phyloP scores from a whole-genome alignment of 1,140 invertebrate species.

The Pseudachorutes palmiensis region DNA sequence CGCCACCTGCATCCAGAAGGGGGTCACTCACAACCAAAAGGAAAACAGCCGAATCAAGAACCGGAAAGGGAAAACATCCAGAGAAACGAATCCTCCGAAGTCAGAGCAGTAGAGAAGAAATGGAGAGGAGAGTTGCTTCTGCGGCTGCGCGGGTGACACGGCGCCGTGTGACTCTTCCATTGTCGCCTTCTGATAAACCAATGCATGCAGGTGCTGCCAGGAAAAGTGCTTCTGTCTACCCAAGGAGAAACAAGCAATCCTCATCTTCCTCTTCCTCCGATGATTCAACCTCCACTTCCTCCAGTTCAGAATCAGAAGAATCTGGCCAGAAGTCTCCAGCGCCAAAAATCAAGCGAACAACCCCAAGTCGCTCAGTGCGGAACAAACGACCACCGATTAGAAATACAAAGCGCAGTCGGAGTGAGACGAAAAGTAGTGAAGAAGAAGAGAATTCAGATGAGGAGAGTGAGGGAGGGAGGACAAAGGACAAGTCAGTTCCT shows the following conservation, averaged over 20 bases:
- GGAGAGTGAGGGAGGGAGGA: not conserved
- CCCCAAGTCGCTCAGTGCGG: not conserved
- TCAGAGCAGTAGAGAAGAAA: constrained; percentile 22
- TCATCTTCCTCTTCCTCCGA: constrained; percentile 15
- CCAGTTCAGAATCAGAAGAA: not conserved
- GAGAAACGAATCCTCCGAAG: constrained; percentile 29
- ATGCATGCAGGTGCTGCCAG: constrained; percentile 27
- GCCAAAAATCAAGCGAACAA: not conserved
- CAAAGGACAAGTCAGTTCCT: not conserved
- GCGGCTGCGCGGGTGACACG: constrained; percentile 14
- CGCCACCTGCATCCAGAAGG: too few species aligned
- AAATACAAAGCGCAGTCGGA: not conserved
- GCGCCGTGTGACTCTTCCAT: constrained; percentile 13
- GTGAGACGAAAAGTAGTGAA: not conserved
- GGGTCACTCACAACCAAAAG: too few species aligned
- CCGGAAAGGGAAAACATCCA: constrained; percentile 14
- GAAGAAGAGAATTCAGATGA: not conserved
- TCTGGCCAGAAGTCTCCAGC: too few species aligned
- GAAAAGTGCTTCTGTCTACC: constrained; percentile 29
- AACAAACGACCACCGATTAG: not conserved
- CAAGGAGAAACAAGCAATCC: constrained; percentile 6
- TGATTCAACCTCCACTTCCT: constrained; percentile 9
- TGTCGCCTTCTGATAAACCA: constrained; percentile 13
- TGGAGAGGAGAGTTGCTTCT: not conserved
- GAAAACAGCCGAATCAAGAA: constrained; percentile 15